phyloP scores from a whole-genome alignment of 2,113 vertebrate species.

The Zootoca vivipara region DNA sequence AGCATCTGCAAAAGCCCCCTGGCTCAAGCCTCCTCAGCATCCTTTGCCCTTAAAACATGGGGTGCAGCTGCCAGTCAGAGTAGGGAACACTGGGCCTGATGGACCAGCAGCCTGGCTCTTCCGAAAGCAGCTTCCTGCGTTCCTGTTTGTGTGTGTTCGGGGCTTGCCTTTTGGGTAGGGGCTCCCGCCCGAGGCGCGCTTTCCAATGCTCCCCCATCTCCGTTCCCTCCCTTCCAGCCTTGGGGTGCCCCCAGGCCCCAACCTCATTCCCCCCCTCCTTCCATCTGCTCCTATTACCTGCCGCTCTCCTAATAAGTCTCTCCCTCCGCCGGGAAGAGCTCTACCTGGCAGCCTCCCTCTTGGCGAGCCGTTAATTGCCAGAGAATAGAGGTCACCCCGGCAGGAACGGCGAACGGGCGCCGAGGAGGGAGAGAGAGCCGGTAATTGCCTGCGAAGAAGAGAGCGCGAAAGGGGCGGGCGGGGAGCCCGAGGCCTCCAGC shows the following conservation, averaged over 20 bases:
- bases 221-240: neutral
- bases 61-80: too few species aligned
- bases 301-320: neutral
- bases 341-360: neutral
- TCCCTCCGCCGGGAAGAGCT: fast-evolving
- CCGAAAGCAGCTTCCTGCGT: too few species aligned
- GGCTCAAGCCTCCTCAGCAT: too few species aligned
- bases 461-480: neutral
- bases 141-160: too few species aligned
- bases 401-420: neutral
- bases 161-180: too few species aligned
- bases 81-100: too few species aligned
- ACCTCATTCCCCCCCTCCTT: too few species aligned
- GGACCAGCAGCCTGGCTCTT: too few species aligned
- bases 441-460: neutral
- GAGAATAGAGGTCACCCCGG: conserved; percentile 20
- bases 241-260: too few species aligned
- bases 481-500: neutral
- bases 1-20: too few species aligned
- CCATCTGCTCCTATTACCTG: neutral
- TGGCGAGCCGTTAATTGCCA: conserved; percentile 33
- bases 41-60: too few species aligned
- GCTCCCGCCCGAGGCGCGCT: too few species aligned
- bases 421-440: neutral
- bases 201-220: neutral